Percentiles rank a stretch among this genome's conserved stretches.
These are phyloP conservation scores for Lamellibrachia satsuma DNA, from an alignment of 2,888 invertebrate species.

Conservation along the genomic window DNA sequence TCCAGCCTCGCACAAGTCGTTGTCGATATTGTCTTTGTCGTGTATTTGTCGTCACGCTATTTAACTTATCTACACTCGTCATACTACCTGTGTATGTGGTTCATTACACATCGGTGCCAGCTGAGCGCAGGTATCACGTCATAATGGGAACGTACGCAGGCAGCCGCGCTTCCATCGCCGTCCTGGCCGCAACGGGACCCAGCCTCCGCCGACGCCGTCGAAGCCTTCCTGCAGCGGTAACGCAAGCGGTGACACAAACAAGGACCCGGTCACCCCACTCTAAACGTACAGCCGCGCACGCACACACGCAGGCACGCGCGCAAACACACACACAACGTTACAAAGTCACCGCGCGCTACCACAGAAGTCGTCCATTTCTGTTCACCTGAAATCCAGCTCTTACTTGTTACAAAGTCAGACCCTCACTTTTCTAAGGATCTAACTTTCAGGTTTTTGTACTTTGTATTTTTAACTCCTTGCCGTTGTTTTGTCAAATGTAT, in stretches of 20 bases:
- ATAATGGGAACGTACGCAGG: not conserved
- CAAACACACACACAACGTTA: too few species aligned
- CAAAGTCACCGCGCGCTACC: too few species aligned
- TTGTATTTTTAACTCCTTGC: too few species aligned
- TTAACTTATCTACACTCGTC: not conserved
- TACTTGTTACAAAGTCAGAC: not conserved
- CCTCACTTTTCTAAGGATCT: too few species aligned
- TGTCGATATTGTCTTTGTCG: too few species aligned
- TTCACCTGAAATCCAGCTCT: not conserved
- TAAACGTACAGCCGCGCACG: too few species aligned
- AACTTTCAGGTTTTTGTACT: too few species aligned
- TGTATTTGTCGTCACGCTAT: too few species aligned
- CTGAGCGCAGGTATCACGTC: not conserved
- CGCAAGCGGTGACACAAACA: not conserved
- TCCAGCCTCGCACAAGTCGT: too few species aligned
- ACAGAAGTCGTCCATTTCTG: not conserved
- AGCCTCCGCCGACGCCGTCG: not conserved
- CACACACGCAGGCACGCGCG: too few species aligned
- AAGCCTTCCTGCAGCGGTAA: not conserved
- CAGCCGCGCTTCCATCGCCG: not conserved
- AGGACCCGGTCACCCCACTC: not conserved
- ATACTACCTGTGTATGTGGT: not conserved
- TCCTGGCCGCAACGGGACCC: not conserved
- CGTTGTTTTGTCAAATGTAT: too few species aligned
- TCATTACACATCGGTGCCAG: not conserved